Base-by-base conservation (phyloP, 2,113 vertebrate species). In the Bubo bubo region DNA sequence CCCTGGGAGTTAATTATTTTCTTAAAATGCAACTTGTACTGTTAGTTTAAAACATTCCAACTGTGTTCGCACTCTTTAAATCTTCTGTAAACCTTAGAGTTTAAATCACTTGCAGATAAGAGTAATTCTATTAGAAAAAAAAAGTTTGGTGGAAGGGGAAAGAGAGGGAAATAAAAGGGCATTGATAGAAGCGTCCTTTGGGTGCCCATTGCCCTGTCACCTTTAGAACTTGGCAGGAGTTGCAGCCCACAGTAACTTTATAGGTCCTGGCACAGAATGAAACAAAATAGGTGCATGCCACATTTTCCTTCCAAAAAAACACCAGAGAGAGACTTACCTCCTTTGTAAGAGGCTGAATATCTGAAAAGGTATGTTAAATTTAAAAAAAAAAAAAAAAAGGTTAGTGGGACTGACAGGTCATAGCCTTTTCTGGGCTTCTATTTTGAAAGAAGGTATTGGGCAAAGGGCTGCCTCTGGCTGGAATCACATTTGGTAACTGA, bases 11-110 rank as follows among this genome's bases (percentile, higher is more conserved):
- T 99, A 99, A 99, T 99, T 99, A 99, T 98, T 98, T 98, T 98
- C 98, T 98, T 98, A 98, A 98, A 99, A 98, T 98, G 98, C 98
- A 97, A 98, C 98, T 98, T 98, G 97, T 98, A 97, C 98, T 98
- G 98, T 98, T 98, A 98, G 98, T 98, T 98, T 98, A 99, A 99
- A 99, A 98, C 98, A 98, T 98, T 99, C 98, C 98, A 98, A 99
- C 98, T 98, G 98, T 98, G 98, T 99, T 99, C 98, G 98, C 99
- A 99, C 98, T 98, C 98, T 98, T 98, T 99, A 99, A 99, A 99
- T 99, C 98, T 99, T 98, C 98, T 96, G 98, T 98, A 98, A 98
- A 98, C 98, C 98, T 98, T 97, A 96, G 97, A 96, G 98, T 98
- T 95, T 98, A 98, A 98, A 98, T 99, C 98, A 98, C 98, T 98